These are phyloP conservation scores for Unio pictorum DNA, from an alignment of 2,888 invertebrate genomes.

Conservation along the genomic window DNA sequence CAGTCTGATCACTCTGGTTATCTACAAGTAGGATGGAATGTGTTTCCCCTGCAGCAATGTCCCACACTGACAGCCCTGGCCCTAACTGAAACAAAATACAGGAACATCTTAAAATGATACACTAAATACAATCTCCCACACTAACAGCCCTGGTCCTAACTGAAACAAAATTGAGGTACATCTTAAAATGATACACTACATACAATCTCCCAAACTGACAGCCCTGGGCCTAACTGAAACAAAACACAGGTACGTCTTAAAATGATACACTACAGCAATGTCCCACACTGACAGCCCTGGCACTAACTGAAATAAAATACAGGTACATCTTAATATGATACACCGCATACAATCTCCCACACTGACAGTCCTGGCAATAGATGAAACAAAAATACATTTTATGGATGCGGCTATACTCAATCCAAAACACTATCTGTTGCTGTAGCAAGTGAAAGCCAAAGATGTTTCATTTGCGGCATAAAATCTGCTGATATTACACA, in stretches of 20 bases:
- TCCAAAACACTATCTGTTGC: too few relatives aligned
- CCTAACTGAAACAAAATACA: conserved; percentile 58
- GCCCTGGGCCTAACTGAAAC: conserved; percentile 72
- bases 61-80: conserved; percentile 75
- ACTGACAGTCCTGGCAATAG: too few relatives aligned
- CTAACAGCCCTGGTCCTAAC: conserved; percentile 72
- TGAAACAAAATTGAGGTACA: conserved; percentile 44
- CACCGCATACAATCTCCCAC: too few relatives aligned
- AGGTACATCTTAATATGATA: too few relatives aligned
- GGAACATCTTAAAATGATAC: neutral
- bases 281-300: conserved; percentile 76
- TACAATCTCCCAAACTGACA: conserved; percentile 76
- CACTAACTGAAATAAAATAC: conserved; percentile 58
- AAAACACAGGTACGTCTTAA: conserved; percentile 2
- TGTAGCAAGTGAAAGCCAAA: too few relatives aligned
- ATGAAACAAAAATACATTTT: too few relatives aligned
- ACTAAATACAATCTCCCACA: conserved; percentile 78
- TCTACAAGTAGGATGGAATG: conserved; percentile 81
- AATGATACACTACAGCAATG: conserved; percentile 74
- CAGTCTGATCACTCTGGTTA: conserved; percentile 66
- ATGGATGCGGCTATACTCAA: too few relatives aligned
- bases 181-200: too few relatives aligned
- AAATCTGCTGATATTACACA: too few relatives aligned
- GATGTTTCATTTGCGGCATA: too few relatives aligned
- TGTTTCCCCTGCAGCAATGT: conserved; percentile 78